Conservation (phyloP, 2,113 vertebrate species). For the Potamarius usumacintae region DNA sequence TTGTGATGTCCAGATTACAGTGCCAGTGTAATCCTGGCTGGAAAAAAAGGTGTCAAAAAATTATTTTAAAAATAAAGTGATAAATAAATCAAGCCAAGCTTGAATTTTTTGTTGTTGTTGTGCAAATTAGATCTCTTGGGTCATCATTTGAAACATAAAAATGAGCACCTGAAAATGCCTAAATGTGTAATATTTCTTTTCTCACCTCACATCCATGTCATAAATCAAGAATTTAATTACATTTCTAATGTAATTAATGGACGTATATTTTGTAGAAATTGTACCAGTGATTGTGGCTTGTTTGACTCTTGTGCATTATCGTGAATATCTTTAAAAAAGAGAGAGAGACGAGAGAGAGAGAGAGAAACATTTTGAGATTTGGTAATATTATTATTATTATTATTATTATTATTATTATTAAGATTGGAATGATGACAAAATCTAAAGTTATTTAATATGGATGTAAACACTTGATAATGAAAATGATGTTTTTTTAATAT, state of each 20-base stretch:
- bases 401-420: neutral
- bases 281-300: neutral
- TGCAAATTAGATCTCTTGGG: too few species aligned
- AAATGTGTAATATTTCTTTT: too few species aligned
- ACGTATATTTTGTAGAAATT: neutral
- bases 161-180: too few species aligned
- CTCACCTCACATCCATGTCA: too few species aligned
- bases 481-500: neutral
- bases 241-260: neutral
- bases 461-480: neutral
- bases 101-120: too few species aligned
- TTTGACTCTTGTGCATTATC: neutral
- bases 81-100: too few species aligned
- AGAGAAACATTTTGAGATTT: neutral
- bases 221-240: neutral
- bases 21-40: too few species aligned
- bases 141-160: too few species aligned
- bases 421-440: neutral
- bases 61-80: too few species aligned
- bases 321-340: neutral
- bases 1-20: too few species aligned
- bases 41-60: too few species aligned
- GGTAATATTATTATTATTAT: neutral
- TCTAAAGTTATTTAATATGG: neutral
- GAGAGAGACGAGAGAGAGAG: neutral